Evolutionary conservation across 2,113 vertebrate species (phyloP).

Genomic region (Microcebus ravelobensis): DNA sequence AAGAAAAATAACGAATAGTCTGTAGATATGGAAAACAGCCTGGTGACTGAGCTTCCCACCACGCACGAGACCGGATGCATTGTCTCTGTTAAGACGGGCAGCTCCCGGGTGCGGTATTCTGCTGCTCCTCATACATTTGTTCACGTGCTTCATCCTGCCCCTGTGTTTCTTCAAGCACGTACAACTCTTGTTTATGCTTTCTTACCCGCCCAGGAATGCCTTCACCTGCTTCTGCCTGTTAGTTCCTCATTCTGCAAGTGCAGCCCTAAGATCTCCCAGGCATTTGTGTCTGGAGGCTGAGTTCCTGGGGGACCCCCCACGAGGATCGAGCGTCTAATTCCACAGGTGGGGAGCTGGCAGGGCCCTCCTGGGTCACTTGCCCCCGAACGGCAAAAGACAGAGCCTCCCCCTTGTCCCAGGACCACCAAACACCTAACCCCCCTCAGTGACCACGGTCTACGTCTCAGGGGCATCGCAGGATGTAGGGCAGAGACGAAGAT

Average conservation of each 20-base stretch:
- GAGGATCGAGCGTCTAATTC: not conserved
- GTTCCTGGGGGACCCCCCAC: fast-evolving
- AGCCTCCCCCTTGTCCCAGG: not conserved
- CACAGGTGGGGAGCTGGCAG: fast-evolving
- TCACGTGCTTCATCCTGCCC: not conserved
- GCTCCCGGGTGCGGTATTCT: not conserved
- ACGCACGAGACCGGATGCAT: not conserved
- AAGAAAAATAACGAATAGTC: not conserved
- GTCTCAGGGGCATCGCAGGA: too few species aligned
- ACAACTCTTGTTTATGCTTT: not conserved
- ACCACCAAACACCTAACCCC: not conserved
- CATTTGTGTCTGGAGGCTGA: not conserved
- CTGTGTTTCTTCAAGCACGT: not conserved
- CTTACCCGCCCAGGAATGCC: not conserved
- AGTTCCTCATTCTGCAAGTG: not conserved
- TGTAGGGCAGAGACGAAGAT: not conserved
- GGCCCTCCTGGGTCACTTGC: not conserved
- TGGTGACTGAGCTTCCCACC: not conserved
- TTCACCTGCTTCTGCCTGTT: not conserved
- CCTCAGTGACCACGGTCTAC: not conserved
- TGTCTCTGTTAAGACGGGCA: not conserved
- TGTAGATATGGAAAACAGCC: too few species aligned
- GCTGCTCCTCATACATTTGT: not conserved
- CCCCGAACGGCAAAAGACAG: not conserved
- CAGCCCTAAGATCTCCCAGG: not conserved